Base-by-base conservation (phyloP, 2,888 invertebrate species). In the Euzetes globulus region DNA sequence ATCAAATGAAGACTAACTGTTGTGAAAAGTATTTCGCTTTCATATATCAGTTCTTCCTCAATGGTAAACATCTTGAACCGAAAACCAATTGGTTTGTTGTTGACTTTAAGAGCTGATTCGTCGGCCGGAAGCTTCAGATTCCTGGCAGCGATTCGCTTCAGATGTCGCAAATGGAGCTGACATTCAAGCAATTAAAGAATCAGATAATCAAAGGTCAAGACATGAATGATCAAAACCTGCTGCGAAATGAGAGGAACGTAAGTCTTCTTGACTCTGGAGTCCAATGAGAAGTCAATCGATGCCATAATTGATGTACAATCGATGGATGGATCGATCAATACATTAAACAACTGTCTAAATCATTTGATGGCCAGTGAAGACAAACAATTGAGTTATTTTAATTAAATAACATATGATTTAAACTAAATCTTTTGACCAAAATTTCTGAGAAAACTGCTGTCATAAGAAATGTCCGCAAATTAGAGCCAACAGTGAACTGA, bases 171-270 rank as follows among this genome's bases (percentile, higher is more conserved):
- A 25, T 37, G 65, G 3, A 29, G 15, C 65, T 65, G 19, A 27
- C 2, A 37, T 65, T 33, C 37, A 65, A 37, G 17, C 1, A 13
- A 37, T n/a, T 27, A 50, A 15, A n/a, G 5, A n/a, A 50, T 50
- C 50, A 13, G 29, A 6, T 27, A 25, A 52, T 52, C 13, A 47
- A 15, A 52, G 7, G 17, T 19, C 52, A 19, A 52, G 19, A n/a
- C 6, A 5, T n/a, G 5, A 63, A 33, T 4, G 5, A 63, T 19
- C 2, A 7, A 37, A 19, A 88, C 88, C 86, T 94, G 94, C 83
- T 92, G 93, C 22, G 92, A 90, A 68, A 89, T 87, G 77, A 93
- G 84, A 71, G 92, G 91, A 77, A 89, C 75, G 73, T 77, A 77
- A 5, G 72, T 72, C 60, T 77, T 72, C 25, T 77, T 75, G 22